Base-by-base conservation (phyloP, 1,140 invertebrate genomes). In the Chlorops oryzae region DNA sequence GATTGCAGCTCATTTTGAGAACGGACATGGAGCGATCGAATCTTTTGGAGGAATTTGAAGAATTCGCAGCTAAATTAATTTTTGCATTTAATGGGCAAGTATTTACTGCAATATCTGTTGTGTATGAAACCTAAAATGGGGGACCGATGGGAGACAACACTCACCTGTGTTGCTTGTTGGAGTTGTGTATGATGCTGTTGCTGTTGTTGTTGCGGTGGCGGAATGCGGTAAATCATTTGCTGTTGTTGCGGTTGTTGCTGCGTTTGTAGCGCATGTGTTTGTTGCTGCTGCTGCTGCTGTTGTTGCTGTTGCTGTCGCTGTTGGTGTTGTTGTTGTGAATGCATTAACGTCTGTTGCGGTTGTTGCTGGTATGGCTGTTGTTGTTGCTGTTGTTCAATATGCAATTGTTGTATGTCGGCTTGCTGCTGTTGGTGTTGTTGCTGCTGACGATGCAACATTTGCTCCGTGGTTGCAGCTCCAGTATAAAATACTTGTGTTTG, bases 391-490 rank as follows among this genome's bases (percentile, higher is more conserved):
- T 56, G 43, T n/a, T n/a, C 18, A 52, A 34, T 32, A 51, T 38
- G 32, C 42, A 45, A 39, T 52, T 47, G 6, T 39, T 48, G 46
- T 53, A 23, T 53, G 27, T 53, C 48, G n/a, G 46, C 41, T 47
- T 68, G 57, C n/a, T 75, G 73, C 48, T 74, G 73, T 27, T 74
- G 58, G 44, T 73, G 72, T 47, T 75, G 74, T 47, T 75, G 73
- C 9, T 73, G 58, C 49, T 75, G 58, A 52, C 74, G 76, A 40
- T 68, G 71, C 20, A 54, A 43, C n/a, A 40, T 44, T 32, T 52
- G 55, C 46, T 58, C 56, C 54, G 59, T 17, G 58, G 52, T 18
- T 65, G 66, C 23, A 65, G 63, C 3, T 63, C 61, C 40, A 65
- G n/a, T n/a, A n/a, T n/a, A n/a, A n/a, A n/a, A n/a, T n/a, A n/a